Conservation (phyloP, 2,888 invertebrate genomes). For the Volucella inflata region DNA sequence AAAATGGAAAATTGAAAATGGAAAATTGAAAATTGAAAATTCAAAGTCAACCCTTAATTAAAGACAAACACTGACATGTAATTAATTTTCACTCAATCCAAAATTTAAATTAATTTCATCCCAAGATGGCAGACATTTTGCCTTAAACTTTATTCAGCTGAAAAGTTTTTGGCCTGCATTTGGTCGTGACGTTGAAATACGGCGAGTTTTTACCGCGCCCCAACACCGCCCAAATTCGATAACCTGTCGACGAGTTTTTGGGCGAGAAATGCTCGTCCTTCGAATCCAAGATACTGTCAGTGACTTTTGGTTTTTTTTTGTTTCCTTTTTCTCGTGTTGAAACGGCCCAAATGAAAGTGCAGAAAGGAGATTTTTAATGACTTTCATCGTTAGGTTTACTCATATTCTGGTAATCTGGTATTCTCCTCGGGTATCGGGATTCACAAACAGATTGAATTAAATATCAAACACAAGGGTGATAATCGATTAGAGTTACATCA, state of each 20-base stretch:
- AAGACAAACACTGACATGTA: conserved; percentile 67
- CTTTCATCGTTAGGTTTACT: conserved; percentile 54
- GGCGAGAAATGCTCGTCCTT: conserved; percentile 38
- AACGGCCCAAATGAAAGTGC: conserved; percentile 57
- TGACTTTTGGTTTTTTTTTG: conserved; percentile 72
- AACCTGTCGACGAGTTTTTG: neutral
- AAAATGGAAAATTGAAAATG: too few species aligned
- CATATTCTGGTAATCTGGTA: conserved; percentile 24
- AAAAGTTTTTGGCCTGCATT: conserved; percentile 36
- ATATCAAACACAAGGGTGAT: conserved; percentile 14
- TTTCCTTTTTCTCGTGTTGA: too few species aligned
- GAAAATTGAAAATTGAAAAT: too few species aligned
- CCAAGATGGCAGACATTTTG: conserved; percentile 26
- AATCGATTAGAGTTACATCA: conserved; percentile 30
- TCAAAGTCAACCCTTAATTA: conserved; percentile 68
- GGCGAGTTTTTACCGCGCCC: neutral
- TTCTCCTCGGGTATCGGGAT: neutral
- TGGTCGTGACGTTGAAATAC: conserved; percentile 41
- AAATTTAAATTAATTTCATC: conserved; percentile 65
- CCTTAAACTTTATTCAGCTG: conserved; percentile 25
- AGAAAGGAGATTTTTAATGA: conserved; percentile 69
- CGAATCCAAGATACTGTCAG: conserved; percentile 60
- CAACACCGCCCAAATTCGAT: conserved; percentile 4
- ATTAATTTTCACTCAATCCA: conserved; percentile 68
- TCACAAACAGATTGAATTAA: conserved; percentile 53